Conservation (phyloP, 2,113 vertebrate species). For the Python bivittatus region DNA sequence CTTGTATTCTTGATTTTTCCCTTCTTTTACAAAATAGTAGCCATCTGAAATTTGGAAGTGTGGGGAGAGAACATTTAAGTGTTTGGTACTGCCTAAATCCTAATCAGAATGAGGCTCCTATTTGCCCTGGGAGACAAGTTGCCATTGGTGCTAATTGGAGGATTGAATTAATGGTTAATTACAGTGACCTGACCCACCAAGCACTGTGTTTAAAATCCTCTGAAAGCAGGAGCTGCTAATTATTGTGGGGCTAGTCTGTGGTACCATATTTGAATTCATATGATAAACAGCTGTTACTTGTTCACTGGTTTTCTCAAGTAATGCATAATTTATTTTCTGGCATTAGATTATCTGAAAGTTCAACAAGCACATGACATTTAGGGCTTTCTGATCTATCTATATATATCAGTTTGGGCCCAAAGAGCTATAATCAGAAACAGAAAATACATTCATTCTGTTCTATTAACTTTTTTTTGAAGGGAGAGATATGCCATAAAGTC, state of each 20-base stretch:
- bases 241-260: neutral
- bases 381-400: neutral
- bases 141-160: neutral
- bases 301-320: neutral
- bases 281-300: neutral
- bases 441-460: neutral
- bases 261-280: neutral
- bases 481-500: neutral
- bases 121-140: neutral
- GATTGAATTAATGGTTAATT: neutral
- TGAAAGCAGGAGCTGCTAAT: neutral
- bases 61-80: neutral
- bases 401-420: neutral
- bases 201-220: neutral
- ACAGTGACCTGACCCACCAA: neutral
- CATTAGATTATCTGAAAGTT: neutral
- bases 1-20: neutral
- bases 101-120: neutral
- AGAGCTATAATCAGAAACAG: neutral
- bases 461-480: too few species aligned
- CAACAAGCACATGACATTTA: neutral
- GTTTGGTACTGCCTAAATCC: neutral
- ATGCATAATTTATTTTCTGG: neutral
- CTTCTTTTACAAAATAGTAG: neutral
- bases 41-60: neutral